phyloP scores from a whole-genome alignment of 2,113 vertebrate genomes.

The Arizona elegans region DNA sequence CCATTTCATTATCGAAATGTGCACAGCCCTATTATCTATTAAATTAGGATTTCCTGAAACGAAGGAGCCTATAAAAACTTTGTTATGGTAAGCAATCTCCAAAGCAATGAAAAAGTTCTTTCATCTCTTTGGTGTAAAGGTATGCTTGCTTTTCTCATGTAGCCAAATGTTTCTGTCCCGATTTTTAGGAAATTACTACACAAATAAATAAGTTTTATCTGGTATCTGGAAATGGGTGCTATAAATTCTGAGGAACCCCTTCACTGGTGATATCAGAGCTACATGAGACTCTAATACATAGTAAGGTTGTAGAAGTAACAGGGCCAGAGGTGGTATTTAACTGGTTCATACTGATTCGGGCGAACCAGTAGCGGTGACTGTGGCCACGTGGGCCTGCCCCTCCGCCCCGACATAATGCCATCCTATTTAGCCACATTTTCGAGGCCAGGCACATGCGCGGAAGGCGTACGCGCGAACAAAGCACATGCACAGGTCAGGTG shows the following conservation, averaged over 20 bases:
- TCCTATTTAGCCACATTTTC: no score
- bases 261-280: neutral
- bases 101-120: neutral
- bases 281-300: neutral
- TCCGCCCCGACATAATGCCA: no score
- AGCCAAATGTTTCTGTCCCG: neutral
- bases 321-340: neutral
- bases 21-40: neutral
- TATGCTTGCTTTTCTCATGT: neutral
- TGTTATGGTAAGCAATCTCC: neutral
- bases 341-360: no score
- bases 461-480: no score
- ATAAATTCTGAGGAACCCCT: neutral
- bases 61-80: neutral
- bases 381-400: no score
- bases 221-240: neutral
- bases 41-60: neutral
- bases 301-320: neutral
- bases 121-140: no score
- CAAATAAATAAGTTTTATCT: neutral
- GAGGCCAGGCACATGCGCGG: no score
- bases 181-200: neutral
- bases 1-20: neutral
- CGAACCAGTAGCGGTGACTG: no score
- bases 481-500: no score